Conservation (phyloP, 2,888 invertebrate genomes). For the Dromius quadrimaculatus region DNA sequence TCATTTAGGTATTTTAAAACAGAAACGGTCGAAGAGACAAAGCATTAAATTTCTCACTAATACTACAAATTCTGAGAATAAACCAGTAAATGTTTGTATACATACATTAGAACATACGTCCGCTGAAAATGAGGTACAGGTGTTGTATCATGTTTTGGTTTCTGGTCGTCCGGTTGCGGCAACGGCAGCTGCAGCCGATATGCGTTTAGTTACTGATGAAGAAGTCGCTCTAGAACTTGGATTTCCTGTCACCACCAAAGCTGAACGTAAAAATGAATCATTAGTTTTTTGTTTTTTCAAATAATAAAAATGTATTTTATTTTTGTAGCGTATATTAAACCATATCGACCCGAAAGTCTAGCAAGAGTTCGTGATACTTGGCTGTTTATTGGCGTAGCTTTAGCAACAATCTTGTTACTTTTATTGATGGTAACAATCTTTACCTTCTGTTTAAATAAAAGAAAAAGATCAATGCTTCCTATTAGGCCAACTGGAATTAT, state of each 20-base stretch:
- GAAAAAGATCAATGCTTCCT: conserved; percentile 59
- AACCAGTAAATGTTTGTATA: conserved; percentile 75
- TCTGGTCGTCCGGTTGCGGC: conserved; percentile 85
- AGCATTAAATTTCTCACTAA: conserved; percentile 52
- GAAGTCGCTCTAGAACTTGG: conserved; percentile 83
- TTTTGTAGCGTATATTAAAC: conserved; percentile 76
- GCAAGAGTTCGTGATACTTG: conserved; percentile 71
- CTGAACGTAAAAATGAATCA: conserved; percentile 92
- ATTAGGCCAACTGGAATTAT: conserved; percentile 58
- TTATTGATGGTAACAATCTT: conserved; percentile 70
- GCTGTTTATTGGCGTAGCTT: conserved; percentile 75
- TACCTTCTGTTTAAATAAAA: conserved; percentile 69
- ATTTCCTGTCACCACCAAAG: conserved; percentile 82
- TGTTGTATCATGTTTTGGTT: conserved; percentile 85
- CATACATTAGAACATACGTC: conserved; percentile 74
- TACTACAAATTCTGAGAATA: conserved; percentile 57
- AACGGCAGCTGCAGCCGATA: conserved; percentile 84
- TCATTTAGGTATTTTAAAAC: conserved; percentile 77
- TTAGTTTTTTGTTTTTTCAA: no score
- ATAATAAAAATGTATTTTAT: neutral
- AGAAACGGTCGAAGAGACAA: conserved; percentile 60
- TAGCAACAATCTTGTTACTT: conserved; percentile 72
- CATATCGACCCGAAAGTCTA: conserved; percentile 73
- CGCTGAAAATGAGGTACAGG: conserved; percentile 67
- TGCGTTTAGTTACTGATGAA: conserved; percentile 82